Conservation (phyloP, 2,888 invertebrate genomes). For the Ormyrus pomaceus region DNA sequence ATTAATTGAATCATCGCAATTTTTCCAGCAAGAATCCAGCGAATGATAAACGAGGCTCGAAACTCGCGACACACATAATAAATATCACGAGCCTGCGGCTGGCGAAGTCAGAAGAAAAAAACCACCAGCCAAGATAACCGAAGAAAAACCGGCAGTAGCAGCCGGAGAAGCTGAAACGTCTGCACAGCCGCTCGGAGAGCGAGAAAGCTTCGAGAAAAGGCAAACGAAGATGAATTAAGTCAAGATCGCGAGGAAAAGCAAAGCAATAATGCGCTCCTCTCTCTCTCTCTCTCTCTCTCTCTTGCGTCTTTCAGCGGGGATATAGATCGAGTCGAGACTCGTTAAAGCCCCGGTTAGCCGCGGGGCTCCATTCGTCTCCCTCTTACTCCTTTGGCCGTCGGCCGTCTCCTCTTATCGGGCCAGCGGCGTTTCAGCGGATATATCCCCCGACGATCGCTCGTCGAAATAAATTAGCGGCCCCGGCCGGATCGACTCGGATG, state of each 20-base stretch:
- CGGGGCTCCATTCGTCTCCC: constrained; percentile 26
- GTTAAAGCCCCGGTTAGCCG: neutral
- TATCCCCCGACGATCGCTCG: neutral
- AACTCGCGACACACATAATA: constrained; percentile 12
- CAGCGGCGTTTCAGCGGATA: neutral
- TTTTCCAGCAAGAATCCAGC: too few relatives aligned
- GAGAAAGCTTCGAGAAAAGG: constrained; percentile 9
- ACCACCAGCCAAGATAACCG: neutral
- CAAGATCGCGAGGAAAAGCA: neutral
- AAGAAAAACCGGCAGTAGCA: neutral
- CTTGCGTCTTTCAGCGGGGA: neutral
- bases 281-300: neutral
- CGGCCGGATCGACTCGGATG: constrained; percentile 3
- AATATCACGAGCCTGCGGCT: neutral
- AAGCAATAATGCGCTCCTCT: constrained; percentile 34
- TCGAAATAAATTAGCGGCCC: constrained; percentile 41
- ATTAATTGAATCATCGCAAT: too few relatives aligned
- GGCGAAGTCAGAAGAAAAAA: neutral
- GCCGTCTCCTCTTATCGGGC: constrained; percentile 30
- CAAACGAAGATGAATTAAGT: constrained; percentile 48
- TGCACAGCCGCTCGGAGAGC: neutral
- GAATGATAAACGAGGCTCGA: constrained; percentile 22
- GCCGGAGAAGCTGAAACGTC: too few relatives aligned
- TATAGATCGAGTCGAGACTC: constrained; percentile 14
- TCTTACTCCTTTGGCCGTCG: neutral